Evolutionary conservation across 2,888 invertebrate species (phyloP), one percentile per base, ranked within the genome.

Genomic region (Eledone cirrhosa): DNA sequence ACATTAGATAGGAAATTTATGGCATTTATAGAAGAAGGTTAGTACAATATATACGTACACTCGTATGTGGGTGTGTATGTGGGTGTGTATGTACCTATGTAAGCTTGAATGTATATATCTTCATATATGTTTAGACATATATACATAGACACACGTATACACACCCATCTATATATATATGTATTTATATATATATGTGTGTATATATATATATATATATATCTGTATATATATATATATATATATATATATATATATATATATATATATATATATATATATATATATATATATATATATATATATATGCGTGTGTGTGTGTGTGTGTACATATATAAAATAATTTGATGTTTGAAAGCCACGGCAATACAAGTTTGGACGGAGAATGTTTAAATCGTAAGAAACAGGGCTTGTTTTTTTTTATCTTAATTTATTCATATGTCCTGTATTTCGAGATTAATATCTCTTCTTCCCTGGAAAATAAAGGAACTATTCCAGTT

Each of bases 181-280:
- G 29, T 69, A 69, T n/a, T 16, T 69, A 69, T n/a, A 69, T 69
- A 69, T 69, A 69, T 69, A 69, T 69, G n/a, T 69, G n/a, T 69
- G n/a, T 69, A 69, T 69, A n/a, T 69, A 69, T 69, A n/a, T n/a
- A 69, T n/a, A 69, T 69, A 69, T 69, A 69, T 69, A 69, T 69
- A 69, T 69, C 13, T 69, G n/a, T 69, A n/a, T 69, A 69, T 69
- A n/a, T n/a, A 69, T n/a, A 72, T 72, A 72, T 72, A 72, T 72
- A 72, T 72, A 72, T 72, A 14, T 72, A 72, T 72, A 33, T 29
- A 72, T 72, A 33, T 33, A 33, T 72, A 33, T 33, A 33, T 72
- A 33, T 33, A 33, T 72, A 33, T 33, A 33, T 72, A 33, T 33
- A 33, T 72, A 29, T 33, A 33, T 72, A 33, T 33, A 33, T 72